phyloP scores from a whole-genome alignment of 2,113 vertebrate genomes.

The Urocolius indicus region DNA sequence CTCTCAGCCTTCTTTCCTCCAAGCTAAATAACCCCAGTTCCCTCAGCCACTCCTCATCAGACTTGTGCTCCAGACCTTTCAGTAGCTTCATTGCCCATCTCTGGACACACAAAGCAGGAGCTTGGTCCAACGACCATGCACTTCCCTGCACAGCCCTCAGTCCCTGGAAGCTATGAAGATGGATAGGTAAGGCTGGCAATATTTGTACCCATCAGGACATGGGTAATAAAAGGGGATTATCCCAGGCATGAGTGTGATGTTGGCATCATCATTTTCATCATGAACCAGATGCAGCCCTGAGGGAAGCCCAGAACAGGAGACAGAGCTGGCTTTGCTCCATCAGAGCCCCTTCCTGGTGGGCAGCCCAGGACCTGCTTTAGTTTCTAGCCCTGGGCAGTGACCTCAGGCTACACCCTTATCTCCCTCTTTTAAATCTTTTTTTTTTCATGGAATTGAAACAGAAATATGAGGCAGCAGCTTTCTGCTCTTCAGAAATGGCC shows the following conservation, averaged over 20 bases:
- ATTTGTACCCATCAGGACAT: not conserved
- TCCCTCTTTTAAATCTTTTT: not conserved
- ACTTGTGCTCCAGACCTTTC: no score
- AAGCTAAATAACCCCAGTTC: no score
- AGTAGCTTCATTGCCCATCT: no score
- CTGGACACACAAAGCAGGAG: not conserved
- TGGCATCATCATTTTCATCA: not conserved
- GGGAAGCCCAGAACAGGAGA: not conserved
- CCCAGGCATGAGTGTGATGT: not conserved
- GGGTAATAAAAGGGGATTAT: constrained; percentile 17
- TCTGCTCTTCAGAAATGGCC: not conserved
- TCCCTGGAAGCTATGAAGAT: not conserved
- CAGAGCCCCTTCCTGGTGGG: not conserved
- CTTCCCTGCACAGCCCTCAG: rapidly evolving
- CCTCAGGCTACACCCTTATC: not conserved
- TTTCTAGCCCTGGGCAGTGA: not conserved
- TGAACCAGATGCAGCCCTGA: not conserved
- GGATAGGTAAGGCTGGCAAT: not conserved
- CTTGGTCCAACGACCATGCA: not conserved
- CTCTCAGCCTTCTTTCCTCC: no score
- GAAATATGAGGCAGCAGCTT: not conserved
- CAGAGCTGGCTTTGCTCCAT: not conserved
- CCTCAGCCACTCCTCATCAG: no score
- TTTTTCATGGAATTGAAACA: not conserved
- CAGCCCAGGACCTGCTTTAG: not conserved